phyloP scores from a whole-genome alignment of 2,113 vertebrate genomes.

The Lanius collurio region DNA sequence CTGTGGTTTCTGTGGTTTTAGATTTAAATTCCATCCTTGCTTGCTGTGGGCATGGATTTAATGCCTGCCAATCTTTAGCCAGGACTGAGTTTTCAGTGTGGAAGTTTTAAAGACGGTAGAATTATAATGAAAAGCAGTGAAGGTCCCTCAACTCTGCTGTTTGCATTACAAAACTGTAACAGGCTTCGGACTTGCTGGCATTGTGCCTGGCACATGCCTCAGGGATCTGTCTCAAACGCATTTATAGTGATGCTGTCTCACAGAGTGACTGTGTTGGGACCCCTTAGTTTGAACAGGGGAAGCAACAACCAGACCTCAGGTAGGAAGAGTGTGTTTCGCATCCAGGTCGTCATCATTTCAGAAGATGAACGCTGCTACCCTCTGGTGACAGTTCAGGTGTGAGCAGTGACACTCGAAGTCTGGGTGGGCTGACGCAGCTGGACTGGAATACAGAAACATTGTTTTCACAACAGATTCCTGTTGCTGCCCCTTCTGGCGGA shows the following conservation, averaged over 20 bases:
- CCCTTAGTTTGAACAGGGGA: neutral
- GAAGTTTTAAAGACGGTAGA: constrained; percentile 1
- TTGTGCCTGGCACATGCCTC: neutral
- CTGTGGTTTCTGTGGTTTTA: neutral
- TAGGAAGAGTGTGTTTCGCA: neutral
- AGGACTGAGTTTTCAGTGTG: neutral
- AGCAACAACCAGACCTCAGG: neutral
- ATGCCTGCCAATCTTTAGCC: neutral
- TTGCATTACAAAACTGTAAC: neutral
- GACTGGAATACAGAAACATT: neutral
- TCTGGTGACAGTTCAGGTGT: neutral
- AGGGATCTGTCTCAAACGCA: fast-evolving
- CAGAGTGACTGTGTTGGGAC: neutral
- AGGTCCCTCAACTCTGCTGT: neutral
- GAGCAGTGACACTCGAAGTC: neutral
- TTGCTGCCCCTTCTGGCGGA: neutral
- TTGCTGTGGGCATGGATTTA: neutral
- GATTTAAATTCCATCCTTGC: neutral
- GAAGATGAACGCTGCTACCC: neutral
- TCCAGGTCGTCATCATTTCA: neutral
- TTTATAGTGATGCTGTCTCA: neutral
- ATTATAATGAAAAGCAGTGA: neutral
- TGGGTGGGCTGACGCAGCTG: fast-evolving
- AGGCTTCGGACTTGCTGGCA: neutral
- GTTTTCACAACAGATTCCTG: neutral